Base-by-base conservation (phyloP, 2,113 vertebrate species). In the Calonectris borealis region DNA sequence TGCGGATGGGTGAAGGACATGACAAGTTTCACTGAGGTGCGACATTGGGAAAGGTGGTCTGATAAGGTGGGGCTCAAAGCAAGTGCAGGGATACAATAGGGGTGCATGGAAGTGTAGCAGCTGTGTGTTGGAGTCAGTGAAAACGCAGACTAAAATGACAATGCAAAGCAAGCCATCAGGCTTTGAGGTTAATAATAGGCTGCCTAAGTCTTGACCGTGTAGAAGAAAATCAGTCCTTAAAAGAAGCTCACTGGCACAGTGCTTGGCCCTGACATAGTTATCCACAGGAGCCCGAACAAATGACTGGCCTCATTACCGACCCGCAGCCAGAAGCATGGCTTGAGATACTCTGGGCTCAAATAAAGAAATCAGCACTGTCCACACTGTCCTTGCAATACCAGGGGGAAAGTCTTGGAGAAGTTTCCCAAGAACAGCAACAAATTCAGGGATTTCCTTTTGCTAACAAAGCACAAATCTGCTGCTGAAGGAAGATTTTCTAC, bases 161-260 rank as follows among this genome's bases (percentile, higher is more conserved):
- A 65, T 81, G 77, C 36, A 75, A 75, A 88, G 71, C 60, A 86
- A 93, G 76, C 48, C 38, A 60, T 68, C 61, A 32, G 36, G 54
- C 44, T 86, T 40, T 65, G 65, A 86, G 88, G 68, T 80, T 90
- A 90, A 86, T 88, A 96, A 93, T 65, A 92, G 83, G 52, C 49
- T 90, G 90, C 73, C 57, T 69, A 72, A 91, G 61, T 64, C 77
- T 62, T 81, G 69, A 86, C 60, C 58, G 17, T 82, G 58, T 26
- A 64, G 83, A 82, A 90, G 83, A 89, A 91, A 93, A 86, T 78
- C 76, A 86, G 86, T 52, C 72, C 31, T 83, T 92, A 88, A 93
- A 93, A 75, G 83, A 95, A 93, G 58, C 61, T 93, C 58, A 58
- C 46, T 91, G 93, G 52, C 70, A 91, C 29, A 52, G 27, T 69